phyloP scores from a whole-genome alignment of 2,113 vertebrate genomes.

The Mixornis gularis region DNA sequence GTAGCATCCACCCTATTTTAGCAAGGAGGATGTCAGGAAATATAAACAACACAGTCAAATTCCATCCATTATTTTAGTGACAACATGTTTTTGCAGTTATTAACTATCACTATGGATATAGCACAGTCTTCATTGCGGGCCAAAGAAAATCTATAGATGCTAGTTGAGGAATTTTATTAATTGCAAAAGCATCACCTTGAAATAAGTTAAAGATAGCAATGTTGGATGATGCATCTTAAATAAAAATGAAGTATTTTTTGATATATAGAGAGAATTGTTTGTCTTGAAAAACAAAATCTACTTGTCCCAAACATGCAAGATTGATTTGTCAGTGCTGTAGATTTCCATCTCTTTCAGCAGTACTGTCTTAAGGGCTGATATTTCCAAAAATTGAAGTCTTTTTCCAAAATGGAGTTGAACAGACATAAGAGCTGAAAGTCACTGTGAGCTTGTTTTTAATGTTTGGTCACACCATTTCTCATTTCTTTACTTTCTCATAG shows the following conservation, averaged over 20 bases:
- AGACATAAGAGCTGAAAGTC: background rate
- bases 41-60: background rate
- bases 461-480: background rate
- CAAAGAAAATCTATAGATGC: background rate
- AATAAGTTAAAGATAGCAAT: background rate
- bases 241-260: background rate
- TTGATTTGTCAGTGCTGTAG: background rate
- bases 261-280: background rate
- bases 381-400: background rate
- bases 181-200: background rate
- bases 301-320: background rate
- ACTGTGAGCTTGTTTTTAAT: background rate
- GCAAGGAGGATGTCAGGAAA: background rate
- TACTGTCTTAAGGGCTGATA: background rate
- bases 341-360: background rate
- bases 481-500: background rate
- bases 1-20: background rate
- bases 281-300: background rate
- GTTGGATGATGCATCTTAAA: background rate
- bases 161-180: conserved; percentile 16
- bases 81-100: conserved; percentile 19
- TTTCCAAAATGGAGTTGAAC: background rate
- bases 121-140: background rate
- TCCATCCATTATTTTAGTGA: conserved; percentile 34
- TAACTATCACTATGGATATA: background rate